Evolutionary conservation across 2,797 vertebrate species (phyloP), one percentile per base, ranked within the genome.

Genomic region (Ambastaia sidthimunki): DNA sequence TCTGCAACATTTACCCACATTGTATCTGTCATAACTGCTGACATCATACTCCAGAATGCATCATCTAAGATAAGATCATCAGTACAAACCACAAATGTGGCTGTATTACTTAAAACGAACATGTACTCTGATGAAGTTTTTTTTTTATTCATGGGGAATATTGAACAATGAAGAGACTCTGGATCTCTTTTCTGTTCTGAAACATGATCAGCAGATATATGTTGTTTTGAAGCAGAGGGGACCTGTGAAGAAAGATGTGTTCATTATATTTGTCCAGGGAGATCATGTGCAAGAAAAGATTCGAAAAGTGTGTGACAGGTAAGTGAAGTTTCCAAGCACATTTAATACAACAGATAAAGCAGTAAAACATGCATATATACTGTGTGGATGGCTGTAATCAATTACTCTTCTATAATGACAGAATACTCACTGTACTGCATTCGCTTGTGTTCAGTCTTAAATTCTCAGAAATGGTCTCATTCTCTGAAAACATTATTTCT

Each of bases 251-350:
- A 89, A 87, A 78, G 86, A 87, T 3, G 85, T 88, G 54, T 90
- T 90, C 62, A 84, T 90, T 6, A 80, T 90, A 48, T 89, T 88
- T 76, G 82, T 88, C 28, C 89, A 89, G 70, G 89, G 88, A 52
- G 87, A 88, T 50, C 83, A 85, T 7, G 72, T 89, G 69, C 87
- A 78, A 78, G 80, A 75, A 55, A 90, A 88, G 69, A 86, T 88
- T 28, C 75, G 80, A 18, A 87, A 88, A 76, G 82, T 89, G 55
- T 89, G 89, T 73, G 83, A 89, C 19, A 86, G 89, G 89, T 90
- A 76, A 88, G 78, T 83, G 15, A 72, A 15, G 4, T 52, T 74
- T 52, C 18, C 25, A 52, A 7, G 2, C n/a, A 66, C 19, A 10
- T 41, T 1, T 41, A 41, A 41, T 41, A 9, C 37, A 37, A 37